Evolutionary conservation across 2,113 vertebrate genomes (phyloP), one percentile per base, ranked within the genome.

Genomic region (Chaetodon auriga): DNA sequence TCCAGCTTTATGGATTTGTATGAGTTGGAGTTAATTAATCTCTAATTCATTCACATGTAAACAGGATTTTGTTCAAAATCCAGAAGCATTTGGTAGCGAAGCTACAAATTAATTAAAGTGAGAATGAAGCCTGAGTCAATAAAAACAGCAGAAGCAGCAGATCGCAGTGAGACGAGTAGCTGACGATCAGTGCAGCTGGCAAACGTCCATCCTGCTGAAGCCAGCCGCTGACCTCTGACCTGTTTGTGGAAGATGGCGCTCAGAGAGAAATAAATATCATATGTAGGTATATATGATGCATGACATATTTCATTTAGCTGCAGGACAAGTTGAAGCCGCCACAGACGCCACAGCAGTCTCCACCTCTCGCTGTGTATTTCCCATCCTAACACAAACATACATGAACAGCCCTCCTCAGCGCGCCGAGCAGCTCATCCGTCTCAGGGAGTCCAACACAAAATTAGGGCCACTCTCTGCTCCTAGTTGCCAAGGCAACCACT

Each of bases 401-500:
- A 79, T 30, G 61, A 72, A 55, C 68, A 71, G 30, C 51, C 54
- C 63, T 65, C 73, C 55, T 68, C 85, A 46, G 72, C 81, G 68
- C 18, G 11, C 73, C 4, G 61, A 80, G 68, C 81, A 68, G 85
- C 81, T 90, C 88, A 87, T 90, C 85, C 66, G 85, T 93, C 87
- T 93, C 85, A 36, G 83, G 85, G 85, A 88, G 90, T 81, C 83
- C 91, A 77, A 84, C 91, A 63, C 76, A 63, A 87, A 90, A 93
- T 93, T 83, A 85, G 92, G 93, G 86, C 90, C 88, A 84, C 88
- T 87, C 72, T 85, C 85, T 81, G 88, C 90, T 87, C 89, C 81
- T 63, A 73, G 93, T 94, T 94, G 81, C 93, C 92, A 58, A 62
- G 93, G 93, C 86, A 93, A 94, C 93, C 62, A n/a, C 77, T 88